These are phyloP conservation scores for Sus cebifrons DNA, from an alignment of 2,797 vertebrate genomes.

Conservation along the genomic window DNA sequence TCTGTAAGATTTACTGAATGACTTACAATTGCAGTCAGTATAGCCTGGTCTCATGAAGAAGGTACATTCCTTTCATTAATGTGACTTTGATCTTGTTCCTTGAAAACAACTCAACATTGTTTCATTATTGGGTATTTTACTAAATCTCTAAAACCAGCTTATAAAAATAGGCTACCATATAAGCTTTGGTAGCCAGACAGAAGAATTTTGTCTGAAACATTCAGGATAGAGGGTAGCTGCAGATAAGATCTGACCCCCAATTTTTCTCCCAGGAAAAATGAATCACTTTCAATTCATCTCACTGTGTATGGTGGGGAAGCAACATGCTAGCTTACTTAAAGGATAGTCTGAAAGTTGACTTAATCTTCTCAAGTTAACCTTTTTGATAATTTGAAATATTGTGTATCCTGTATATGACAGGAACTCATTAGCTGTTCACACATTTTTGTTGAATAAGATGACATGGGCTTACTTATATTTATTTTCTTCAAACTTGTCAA, in stretches of 20 bases:
- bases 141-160: slow-evolving; percentile 12
- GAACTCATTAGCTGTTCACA: not conserved
- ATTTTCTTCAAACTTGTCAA: not conserved
- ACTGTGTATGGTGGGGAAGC: not conserved
- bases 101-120: not conserved
- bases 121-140: not conserved
- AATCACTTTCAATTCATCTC: not conserved
- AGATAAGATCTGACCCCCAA: not conserved
- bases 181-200: not conserved
- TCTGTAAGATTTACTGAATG: not conserved
- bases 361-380: slow-evolving; percentile 3
- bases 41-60: not conserved
- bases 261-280: not conserved
- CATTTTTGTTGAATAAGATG: slow-evolving; percentile 46
- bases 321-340: not conserved
- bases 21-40: not conserved
- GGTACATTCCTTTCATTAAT: not conserved
- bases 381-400: slow-evolving; percentile 22
- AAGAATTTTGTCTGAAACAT: not conserved
- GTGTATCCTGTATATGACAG: not conserved
- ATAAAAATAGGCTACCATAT: not conserved
- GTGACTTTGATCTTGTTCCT: slow-evolving; percentile 16
- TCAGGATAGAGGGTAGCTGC: not conserved
- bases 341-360: not conserved
- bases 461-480: not conserved